Conservation (phyloP, 2,797 vertebrate genomes). For the Macropodus opercularis region DNA sequence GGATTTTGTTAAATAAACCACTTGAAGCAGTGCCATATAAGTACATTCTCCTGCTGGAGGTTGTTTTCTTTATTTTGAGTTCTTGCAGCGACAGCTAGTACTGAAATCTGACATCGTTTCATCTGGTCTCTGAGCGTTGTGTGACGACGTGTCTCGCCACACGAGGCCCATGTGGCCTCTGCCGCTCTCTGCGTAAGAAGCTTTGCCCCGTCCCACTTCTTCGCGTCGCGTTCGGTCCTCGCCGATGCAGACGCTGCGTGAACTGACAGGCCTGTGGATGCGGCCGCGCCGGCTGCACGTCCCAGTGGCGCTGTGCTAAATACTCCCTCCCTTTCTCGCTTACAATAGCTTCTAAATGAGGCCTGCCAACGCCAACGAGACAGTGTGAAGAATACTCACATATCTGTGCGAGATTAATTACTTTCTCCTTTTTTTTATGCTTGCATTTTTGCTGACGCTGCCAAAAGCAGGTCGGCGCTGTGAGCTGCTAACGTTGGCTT, state of each 20-base stretch:
- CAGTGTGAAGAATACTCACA: conserved; percentile 63
- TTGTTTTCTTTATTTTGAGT: too few relatives aligned
- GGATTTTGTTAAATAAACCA: too few relatives aligned
- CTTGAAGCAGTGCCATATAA: too few relatives aligned
- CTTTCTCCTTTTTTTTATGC: conserved; percentile 31
- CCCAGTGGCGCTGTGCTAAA: conserved; percentile 74
- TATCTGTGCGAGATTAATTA: conserved; percentile 69
- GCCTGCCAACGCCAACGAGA: conserved; percentile 53
- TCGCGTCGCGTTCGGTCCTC: conserved; percentile 19
- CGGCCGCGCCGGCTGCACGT: conserved; percentile 50
- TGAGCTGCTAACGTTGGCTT: conserved; percentile 8
- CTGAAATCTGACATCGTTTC: conserved; percentile 10
- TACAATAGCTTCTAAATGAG: conserved; percentile 51
- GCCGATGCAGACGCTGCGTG: conserved; percentile 11
- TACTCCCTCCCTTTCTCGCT: conserved; percentile 42
- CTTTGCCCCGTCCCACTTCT: conserved; percentile 58
- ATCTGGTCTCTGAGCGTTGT: conserved; percentile 10
- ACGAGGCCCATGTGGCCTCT: conserved; percentile 18
- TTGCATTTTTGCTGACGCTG: conserved; percentile 57
- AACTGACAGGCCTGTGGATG: conserved; percentile 52
- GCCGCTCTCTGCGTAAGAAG: conserved; percentile 35
- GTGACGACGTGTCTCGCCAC: conserved; percentile 23
- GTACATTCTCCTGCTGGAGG: too few relatives aligned
- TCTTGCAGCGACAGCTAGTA: too few relatives aligned
- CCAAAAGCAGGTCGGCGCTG: conserved; percentile 49